Conservation (phyloP, 2,113 vertebrate species). For the Uria aalge region DNA sequence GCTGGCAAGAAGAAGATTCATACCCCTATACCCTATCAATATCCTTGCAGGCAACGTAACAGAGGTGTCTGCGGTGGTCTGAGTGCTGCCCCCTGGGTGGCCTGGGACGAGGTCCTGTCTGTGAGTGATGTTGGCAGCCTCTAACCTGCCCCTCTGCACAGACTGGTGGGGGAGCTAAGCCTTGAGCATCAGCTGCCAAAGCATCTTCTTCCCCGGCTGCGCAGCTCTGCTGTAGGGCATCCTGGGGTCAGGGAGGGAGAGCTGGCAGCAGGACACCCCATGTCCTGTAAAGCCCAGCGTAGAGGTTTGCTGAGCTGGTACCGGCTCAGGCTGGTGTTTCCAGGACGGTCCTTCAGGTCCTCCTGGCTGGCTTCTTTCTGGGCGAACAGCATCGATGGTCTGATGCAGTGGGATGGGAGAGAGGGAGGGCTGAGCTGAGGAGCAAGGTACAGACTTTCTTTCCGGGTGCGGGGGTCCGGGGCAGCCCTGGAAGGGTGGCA, state of each 20-base stretch:
- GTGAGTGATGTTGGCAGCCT: neutral
- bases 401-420: neutral
- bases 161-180: neutral
- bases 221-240: neutral
- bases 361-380: neutral
- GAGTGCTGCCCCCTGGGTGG: neutral
- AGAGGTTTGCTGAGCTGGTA: neutral
- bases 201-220: neutral
- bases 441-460: neutral
- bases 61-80: neutral
- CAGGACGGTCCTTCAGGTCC: neutral
- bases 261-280: neutral
- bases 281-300: neutral
- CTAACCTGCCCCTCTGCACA: neutral
- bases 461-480: rapidly evolving
- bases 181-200: neutral
- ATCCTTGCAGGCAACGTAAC: neutral
- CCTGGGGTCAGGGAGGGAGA: neutral
- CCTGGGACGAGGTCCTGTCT: neutral
- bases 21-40: rapidly evolving
- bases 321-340: neutral
- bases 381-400: neutral
- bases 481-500: neutral
- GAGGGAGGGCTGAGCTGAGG: neutral
- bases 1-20: neutral